A percentile compares a stretch with the other conserved stretches of the same genome.
phyloP scores from a whole-genome alignment of 2,888 invertebrate genomes.

The Papilio gigon region DNA sequence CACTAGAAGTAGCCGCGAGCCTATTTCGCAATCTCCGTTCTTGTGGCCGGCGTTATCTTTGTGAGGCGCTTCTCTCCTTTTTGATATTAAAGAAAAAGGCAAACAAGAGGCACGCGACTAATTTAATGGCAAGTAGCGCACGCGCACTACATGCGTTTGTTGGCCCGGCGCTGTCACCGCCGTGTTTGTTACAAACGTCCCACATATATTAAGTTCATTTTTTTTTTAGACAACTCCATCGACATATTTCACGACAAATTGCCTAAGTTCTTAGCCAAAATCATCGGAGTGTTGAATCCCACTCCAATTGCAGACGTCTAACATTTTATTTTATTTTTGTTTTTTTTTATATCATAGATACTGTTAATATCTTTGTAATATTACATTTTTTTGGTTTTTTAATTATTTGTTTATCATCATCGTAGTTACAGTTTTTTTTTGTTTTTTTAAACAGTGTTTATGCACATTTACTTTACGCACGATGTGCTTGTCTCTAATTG shows the following conservation, averaged over 20 bases:
- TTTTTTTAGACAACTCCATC: neutral
- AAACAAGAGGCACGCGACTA: neutral
- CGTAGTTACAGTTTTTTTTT: too few relatives aligned
- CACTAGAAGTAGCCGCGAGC: constrained; percentile 58
- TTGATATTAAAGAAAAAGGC: constrained; percentile 5
- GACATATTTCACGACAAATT: neutral
- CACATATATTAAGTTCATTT: neutral
- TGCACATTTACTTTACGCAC: neutral
- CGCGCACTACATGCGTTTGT: neutral
- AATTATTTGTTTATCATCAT: too few relatives aligned
- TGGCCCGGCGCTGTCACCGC: too few relatives aligned
- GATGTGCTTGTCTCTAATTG: too few relatives aligned
- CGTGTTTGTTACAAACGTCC: neutral
- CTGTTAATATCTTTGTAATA: too few relatives aligned
- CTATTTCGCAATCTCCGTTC: constrained; percentile 3
- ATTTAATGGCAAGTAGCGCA: neutral
- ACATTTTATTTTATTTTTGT: neutral
- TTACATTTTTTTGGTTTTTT: too few relatives aligned
- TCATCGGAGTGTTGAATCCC: neutral
- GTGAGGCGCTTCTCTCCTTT: neutral
- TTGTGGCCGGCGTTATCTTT: neutral
- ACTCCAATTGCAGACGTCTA: neutral
- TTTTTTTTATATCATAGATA: too few relatives aligned
- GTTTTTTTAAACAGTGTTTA: too few relatives aligned
- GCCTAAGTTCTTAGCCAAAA: neutral